These are phyloP conservation scores for Marisa cornuarietis DNA, from an alignment of 1,140 invertebrate genomes.

Conservation along the genomic window DNA sequence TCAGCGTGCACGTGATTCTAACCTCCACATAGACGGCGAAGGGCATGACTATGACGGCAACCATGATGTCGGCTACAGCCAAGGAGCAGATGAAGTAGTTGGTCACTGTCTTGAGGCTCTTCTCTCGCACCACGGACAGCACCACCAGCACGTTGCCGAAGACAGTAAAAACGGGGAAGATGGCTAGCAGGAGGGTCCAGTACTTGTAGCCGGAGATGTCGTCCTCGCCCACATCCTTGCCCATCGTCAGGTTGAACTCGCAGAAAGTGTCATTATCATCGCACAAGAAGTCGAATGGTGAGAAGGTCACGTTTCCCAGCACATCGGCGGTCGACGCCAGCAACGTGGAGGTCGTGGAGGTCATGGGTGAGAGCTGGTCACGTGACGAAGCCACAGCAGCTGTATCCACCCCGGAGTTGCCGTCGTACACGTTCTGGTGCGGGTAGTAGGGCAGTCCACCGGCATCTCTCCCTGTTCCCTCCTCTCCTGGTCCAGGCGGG, in stretches of 20 bases:
- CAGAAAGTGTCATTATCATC: conserved; percentile 12
- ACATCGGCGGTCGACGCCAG: neutral
- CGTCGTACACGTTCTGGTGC: neutral
- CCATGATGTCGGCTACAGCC: conserved; percentile 95
- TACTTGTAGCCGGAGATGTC: conserved; percentile 68
- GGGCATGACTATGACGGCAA: conserved; percentile 97
- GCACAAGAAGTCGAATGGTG: conserved; percentile 5
- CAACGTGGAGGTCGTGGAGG: conserved; percentile 4
- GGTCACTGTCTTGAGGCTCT: conserved; percentile 86
- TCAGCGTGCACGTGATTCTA: conserved; percentile 64
- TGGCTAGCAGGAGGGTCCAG: conserved; percentile 85
- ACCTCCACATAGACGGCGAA: conserved; percentile 97
- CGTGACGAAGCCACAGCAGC: neutral
- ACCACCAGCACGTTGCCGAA: conserved; percentile 98
- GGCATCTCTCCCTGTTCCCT: neutral
- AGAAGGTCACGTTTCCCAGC: neutral
- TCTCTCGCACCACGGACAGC: conserved; percentile 88
- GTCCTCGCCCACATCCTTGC: neutral
- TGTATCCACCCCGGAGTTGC: neutral
- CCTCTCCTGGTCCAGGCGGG: neutral
- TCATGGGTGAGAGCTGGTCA: neutral
- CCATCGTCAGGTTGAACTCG: conserved; percentile 18
- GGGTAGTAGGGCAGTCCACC: conserved; percentile 18
- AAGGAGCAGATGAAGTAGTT: conserved; percentile 99
- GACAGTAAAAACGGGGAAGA: conserved; percentile 92